Conservation (phyloP, 2,797 vertebrate genomes). For the Micropoecilia bifurca region DNA sequence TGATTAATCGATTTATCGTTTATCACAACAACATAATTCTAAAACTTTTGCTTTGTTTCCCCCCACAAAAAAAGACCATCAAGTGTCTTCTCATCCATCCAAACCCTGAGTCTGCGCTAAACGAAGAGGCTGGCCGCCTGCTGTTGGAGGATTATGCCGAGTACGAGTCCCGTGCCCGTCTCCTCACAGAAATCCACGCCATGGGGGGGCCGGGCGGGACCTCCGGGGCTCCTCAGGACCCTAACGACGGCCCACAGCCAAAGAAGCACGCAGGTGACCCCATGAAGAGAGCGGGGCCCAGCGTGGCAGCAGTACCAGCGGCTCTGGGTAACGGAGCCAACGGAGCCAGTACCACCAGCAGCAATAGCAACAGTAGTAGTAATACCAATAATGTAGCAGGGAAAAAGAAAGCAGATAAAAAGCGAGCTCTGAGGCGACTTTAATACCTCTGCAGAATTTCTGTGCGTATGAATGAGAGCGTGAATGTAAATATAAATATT, state of each 20-base stretch:
- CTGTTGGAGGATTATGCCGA: slow-evolving; percentile 93
- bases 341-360: slow-evolving; percentile 75
- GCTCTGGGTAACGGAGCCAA: slow-evolving; percentile 79
- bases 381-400: slow-evolving; percentile 82
- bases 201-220: slow-evolving; percentile 78
- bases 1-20: no score
- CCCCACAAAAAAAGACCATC: slow-evolving; percentile 83
- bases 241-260: slow-evolving; percentile 83
- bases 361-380: slow-evolving; percentile 75
- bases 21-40: no score
- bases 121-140: slow-evolving; percentile 91
- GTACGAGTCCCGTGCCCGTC: slow-evolving; percentile 90
- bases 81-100: slow-evolving; percentile 97
- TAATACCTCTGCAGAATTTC: slow-evolving; percentile 73
- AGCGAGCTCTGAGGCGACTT: slow-evolving; percentile 91
- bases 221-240: slow-evolving; percentile 80
- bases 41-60: neutral
- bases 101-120: slow-evolving; percentile 92
- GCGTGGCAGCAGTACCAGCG: slow-evolving; percentile 65
- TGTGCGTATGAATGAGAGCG: slow-evolving; percentile 36
- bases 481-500: slow-evolving; percentile 79
- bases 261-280: slow-evolving; percentile 87
- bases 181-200: slow-evolving; percentile 93
- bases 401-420: slow-evolving; percentile 96
- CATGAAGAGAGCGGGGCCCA: slow-evolving; percentile 76